Base-by-base conservation (phyloP, 2,797 vertebrate species). In the Nannoperca obscura region DNA sequence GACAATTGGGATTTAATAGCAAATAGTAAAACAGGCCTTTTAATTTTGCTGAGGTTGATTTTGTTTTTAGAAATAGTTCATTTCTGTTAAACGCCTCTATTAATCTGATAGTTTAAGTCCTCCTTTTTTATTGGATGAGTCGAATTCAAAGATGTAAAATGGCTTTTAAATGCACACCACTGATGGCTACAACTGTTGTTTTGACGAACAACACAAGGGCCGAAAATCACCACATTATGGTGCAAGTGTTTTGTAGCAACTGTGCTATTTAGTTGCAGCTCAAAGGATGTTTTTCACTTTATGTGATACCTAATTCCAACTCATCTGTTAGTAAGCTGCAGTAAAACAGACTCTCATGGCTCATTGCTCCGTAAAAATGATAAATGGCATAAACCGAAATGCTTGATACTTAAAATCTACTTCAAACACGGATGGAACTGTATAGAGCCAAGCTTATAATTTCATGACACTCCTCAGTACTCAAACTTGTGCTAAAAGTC, bases 281-380 rank as follows among this genome's bases (percentile, higher is more conserved):
- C 61, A 65, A 62, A 52, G 36, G 15, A 10, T 3, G 60, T 30
- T 67, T 58, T 58, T 55, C 5, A 40, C 60, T 76, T 80, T 15
- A 69, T 79, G 54, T 46, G 44, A 76, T 44, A 20, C n/a, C 65
- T 67, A 30, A 83, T 72, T 75, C 65, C 27, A 20, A 50, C 44
- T 81, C 72, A 76, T 82, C 77, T 83, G 74, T 71, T 81, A 50
- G 76, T 64, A 71, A 76, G 32, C 80, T 55, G 82, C 69, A 67
- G 42, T 79, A 70, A 81, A 85, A 63, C 59, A 71, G 46, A 27
- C 36, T 49, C 65, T 83, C 75, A 50, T 74, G 61, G 80, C 71
- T 86, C 70, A 73, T 81, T 80, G 74, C 81, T 75, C 74, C 7
- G 66, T 86, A 85, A 67, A 80, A 82, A 85, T 86, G 81, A 88